These are phyloP conservation scores for Lepidostoma basale DNA, from an alignment of 1,140 invertebrate genomes.

Conservation along the genomic window DNA sequence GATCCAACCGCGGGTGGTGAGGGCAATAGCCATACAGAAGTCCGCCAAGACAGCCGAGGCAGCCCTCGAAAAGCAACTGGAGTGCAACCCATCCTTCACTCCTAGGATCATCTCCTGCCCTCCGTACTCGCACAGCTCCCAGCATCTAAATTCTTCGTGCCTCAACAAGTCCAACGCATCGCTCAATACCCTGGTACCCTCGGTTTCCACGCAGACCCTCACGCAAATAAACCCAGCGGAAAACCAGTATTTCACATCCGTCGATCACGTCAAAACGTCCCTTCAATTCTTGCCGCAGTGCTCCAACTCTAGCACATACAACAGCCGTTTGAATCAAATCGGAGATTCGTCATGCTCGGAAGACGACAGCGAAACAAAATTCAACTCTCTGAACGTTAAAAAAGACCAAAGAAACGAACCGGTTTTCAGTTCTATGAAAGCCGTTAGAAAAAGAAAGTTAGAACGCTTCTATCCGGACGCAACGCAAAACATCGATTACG, in stretches of 20 bases:
- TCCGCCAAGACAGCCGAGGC: slow-evolving; percentile 53
- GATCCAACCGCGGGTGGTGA: slow-evolving; percentile 58
- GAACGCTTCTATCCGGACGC: slow-evolving; percentile 60
- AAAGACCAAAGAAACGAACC: slow-evolving; percentile 36
- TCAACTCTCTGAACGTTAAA: slow-evolving; percentile 39
- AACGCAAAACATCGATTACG: slow-evolving; percentile 40
- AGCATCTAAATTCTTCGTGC: background rate
- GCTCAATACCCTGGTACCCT: slow-evolving; percentile 22
- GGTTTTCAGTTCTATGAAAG: slow-evolving; percentile 53
- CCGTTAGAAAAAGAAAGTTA: slow-evolving; percentile 56
- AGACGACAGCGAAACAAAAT: slow-evolving; percentile 40
- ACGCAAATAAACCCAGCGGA: background rate
- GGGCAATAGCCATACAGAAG: slow-evolving; percentile 51
- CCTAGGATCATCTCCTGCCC: slow-evolving; percentile 57
- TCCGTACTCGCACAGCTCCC: slow-evolving; percentile 52
- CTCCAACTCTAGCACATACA: background rate
- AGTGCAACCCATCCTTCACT: slow-evolving; percentile 57
- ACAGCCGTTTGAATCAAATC: background rate
- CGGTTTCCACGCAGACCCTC: slow-evolving; percentile 15
- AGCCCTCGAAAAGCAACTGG: slow-evolving; percentile 56
- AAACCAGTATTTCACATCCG: background rate
- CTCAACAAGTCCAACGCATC: slow-evolving; percentile 28
- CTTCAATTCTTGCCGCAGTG: slow-evolving; percentile 7
- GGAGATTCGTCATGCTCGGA: background rate
- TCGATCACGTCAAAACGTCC: background rate